A percentile compares a stretch with the other conserved stretches of the same genome.
These are phyloP conservation scores for Diachrysia chrysitis DNA, from an alignment of 2,888 invertebrate genomes.

Conservation along the genomic window DNA sequence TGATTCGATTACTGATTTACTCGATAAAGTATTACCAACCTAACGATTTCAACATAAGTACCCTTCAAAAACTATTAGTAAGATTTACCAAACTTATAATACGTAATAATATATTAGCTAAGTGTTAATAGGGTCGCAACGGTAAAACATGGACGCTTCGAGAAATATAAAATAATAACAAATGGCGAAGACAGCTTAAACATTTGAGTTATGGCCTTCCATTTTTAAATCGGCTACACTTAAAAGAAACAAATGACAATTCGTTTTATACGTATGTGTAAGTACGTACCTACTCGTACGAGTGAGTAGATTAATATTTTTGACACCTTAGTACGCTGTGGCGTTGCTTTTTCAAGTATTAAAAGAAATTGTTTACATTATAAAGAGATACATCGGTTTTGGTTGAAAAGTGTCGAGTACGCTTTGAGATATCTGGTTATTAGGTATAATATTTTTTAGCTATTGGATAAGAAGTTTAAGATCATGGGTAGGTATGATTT, in stretches of 20 bases:
- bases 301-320: slow-evolving; percentile 54
- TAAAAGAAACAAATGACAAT: slow-evolving; percentile 55
- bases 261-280: slow-evolving; percentile 55
- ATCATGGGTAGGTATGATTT: too few species aligned
- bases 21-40: slow-evolving; percentile 22
- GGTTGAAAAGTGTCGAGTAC: neutral
- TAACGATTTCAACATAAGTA: slow-evolving; percentile 41
- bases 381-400: slow-evolving; percentile 14
- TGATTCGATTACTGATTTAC: slow-evolving; percentile 21
- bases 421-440: neutral
- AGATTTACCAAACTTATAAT: slow-evolving; percentile 35
- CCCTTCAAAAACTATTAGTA: slow-evolving; percentile 56
- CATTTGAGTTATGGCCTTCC: slow-evolving; percentile 47
- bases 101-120: slow-evolving; percentile 45
- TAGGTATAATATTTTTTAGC: neutral
- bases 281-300: too few species aligned
- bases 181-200: slow-evolving; percentile 60
- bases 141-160: slow-evolving; percentile 51
- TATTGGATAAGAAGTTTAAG: too few species aligned
- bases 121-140: slow-evolving; percentile 59
- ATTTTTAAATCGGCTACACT: slow-evolving; percentile 57
- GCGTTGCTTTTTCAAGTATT: slow-evolving; percentile 18
- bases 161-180: slow-evolving; percentile 58
- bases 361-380: slow-evolving; percentile 34
- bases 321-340: slow-evolving; percentile 46